Base-by-base conservation (phyloP, 1,140 invertebrate genomes). In the Octopus bimaculoides region DNA sequence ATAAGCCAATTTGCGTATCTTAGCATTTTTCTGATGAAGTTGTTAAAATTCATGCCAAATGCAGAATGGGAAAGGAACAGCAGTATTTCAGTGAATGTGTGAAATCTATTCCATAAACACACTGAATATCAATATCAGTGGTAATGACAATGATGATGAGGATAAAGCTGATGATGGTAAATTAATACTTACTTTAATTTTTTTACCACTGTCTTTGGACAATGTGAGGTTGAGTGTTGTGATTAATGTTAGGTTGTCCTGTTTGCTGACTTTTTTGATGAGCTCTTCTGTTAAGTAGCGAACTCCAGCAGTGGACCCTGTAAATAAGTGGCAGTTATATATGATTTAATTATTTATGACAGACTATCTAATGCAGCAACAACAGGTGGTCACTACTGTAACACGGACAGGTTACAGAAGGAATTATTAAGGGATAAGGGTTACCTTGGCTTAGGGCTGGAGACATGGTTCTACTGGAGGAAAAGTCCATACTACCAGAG, bases 281-380 rank as follows among this genome's bases (percentile, higher is more conserved):
- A 90, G 80, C 52, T 89, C 89, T 73, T 89, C 89, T 17, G 88
- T 88, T 56, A 90, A 88, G 81, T 90, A 89, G 5, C 89, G 82
- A 0, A 90, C 87, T 17, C 89, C 89, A 55, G 83, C 52, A 53
- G 85, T 85, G 14, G 69, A 61, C 17, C 56, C 56, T 61, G 56
- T 17, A 12, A 12, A 61, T 12, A 17, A 61, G 17, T 12, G 17
- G 56, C 9, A 17, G 17, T 12, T 61, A 17, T 61, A 17, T 4
- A 12, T 61, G 9, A 61, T 12, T 41, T 41, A 61, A 61, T 4
- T 9, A 61, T 12, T 61, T 12, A 12, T 61, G 17, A 61, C 9
- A 61, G 17, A 61, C 17, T 17, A 61, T 12, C 56, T 61, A 9
- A 61, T 2, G 56, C 17, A 61, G 17, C 17, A 12, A 9, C 9